A percentile compares a stretch with the other conserved stretches of the same genome.
Conservation (phyloP, 2,797 vertebrate genomes). For the Leuciscus waleckii region DNA sequence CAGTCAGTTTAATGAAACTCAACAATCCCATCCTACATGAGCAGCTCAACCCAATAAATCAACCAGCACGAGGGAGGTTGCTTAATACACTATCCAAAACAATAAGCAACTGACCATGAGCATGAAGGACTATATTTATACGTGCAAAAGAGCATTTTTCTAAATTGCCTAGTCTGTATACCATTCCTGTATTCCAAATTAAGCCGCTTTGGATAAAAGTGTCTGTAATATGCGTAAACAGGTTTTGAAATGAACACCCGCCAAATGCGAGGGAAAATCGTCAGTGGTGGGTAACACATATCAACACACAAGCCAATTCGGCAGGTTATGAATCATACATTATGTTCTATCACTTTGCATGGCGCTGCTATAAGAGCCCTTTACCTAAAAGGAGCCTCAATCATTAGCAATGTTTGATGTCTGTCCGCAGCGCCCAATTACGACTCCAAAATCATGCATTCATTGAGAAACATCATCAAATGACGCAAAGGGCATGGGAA, state of each 20-base stretch:
- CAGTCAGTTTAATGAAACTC: constrained; percentile 75
- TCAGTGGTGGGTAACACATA: background rate
- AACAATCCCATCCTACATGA: constrained; percentile 58
- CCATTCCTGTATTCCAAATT: background rate
- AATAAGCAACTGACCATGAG: background rate
- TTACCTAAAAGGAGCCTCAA: background rate
- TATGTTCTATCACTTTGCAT: background rate
- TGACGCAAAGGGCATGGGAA: too few species aligned
- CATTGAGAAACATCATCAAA: too few species aligned
- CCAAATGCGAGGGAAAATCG: background rate
- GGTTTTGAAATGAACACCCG: background rate
- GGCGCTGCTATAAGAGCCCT: too few species aligned
- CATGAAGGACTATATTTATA: background rate
- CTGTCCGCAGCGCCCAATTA: too few species aligned
- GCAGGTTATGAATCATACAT: background rate
- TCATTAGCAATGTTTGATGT: background rate
- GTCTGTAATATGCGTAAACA: background rate
- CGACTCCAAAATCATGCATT: too few species aligned
- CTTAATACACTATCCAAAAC: constrained; percentile 11
- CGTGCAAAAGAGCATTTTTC: background rate
- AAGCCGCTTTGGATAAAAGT: background rate
- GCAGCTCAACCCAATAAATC: constrained; percentile 69
- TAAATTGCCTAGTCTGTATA: background rate
- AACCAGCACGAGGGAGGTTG: constrained; percentile 31
- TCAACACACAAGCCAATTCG: background rate